Evolutionary conservation across 2,888 invertebrate genomes (phyloP).

Genomic region (Terebella lapidaria): DNA sequence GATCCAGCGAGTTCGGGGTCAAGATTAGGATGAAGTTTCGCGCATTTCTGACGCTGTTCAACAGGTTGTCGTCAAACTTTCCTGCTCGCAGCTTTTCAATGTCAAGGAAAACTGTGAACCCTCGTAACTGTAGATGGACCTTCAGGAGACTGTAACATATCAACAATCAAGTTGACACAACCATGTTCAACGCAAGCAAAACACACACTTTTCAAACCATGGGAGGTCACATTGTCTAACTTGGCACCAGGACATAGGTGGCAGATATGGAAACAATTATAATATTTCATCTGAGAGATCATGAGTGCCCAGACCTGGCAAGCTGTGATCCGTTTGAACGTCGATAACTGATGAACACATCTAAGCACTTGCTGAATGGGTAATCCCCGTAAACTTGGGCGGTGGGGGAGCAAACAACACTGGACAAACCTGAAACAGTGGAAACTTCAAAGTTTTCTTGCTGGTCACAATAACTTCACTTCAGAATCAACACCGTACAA

Average conservation of each 20-base stretch:
- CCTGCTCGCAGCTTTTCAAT: constrained; percentile 96
- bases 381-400: background rate
- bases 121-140: constrained; percentile 91
- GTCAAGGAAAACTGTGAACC: constrained; percentile 96
- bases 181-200: background rate
- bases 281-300: too few species aligned
- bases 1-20: constrained; percentile 88
- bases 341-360: constrained; percentile 96
- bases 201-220: too few species aligned
- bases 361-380: constrained; percentile 58
- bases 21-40: constrained; percentile 94
- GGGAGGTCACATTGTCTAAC: too few species aligned
- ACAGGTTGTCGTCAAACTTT: constrained; percentile 95
- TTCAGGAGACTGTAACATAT: constrained; percentile 62
- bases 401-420: background rate
- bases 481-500: too few species aligned
- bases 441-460: too few species aligned
- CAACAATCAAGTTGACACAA: background rate
- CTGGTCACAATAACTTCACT: too few species aligned
- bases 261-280: too few species aligned
- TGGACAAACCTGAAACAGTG: background rate
- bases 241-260: background rate
- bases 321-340: constrained; percentile 95
- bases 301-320: constrained; percentile 61
- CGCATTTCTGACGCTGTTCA: constrained; percentile 94